These are phyloP conservation scores for Tauraco erythrolophus DNA, from an alignment of 2,113 vertebrate genomes.

Conservation along the genomic window DNA sequence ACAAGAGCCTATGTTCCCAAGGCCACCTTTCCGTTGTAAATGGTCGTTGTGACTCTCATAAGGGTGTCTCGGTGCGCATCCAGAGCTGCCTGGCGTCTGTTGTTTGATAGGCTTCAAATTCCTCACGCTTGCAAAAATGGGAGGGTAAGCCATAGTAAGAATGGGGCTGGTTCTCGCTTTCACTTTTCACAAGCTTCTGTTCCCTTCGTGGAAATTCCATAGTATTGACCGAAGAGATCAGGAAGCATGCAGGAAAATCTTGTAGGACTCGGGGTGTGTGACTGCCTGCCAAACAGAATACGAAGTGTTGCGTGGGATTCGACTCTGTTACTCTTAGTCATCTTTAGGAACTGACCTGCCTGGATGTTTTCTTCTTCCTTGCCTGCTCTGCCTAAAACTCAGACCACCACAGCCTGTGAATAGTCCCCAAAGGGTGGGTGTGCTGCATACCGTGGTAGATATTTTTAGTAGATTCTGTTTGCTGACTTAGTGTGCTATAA, in stretches of 20 bases:
- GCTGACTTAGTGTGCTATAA: conserved; percentile 62
- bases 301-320: background rate
- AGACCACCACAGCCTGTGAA: conserved; percentile 35
- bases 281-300: background rate
- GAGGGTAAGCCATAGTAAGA: background rate
- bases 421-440: conserved; percentile 34
- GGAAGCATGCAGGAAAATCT: background rate
- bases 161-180: background rate
- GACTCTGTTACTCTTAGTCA: accelerated
- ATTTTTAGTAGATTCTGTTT: conserved; percentile 67
- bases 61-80: background rate
- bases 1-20: background rate
- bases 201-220: background rate
- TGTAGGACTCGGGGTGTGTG: background rate
- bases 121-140: background rate
- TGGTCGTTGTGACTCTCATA: background rate
- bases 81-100: background rate
- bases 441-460: conserved; percentile 51
- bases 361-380: background rate
- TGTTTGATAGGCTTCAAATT: background rate
- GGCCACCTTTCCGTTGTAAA: background rate
- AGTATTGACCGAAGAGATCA: background rate
- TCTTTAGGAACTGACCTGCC: background rate
- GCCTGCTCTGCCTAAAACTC: background rate
- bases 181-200: background rate